These are phyloP conservation scores for Eristalinus aeneus DNA, from an alignment of 2,888 invertebrate genomes.

Conservation along the genomic window DNA sequence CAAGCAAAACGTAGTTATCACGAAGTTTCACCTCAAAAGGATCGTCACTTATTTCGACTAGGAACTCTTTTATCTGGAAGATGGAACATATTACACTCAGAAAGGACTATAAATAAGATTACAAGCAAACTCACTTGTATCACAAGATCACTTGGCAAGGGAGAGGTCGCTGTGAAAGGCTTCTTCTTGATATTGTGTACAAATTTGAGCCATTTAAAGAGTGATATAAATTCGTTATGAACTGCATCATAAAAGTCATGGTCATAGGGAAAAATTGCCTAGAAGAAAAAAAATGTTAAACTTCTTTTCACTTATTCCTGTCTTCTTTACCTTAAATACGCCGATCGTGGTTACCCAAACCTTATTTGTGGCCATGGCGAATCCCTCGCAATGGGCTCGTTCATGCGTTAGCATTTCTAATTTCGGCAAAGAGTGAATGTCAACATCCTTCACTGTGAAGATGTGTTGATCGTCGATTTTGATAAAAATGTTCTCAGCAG, in stretches of 20 bases:
- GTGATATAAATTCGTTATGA: slow-evolving; percentile 93
- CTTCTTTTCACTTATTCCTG: too few relatives aligned
- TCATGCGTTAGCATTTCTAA: slow-evolving; percentile 86
- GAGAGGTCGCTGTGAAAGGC: slow-evolving; percentile 86
- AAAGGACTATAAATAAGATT: background rate
- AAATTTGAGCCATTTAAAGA: slow-evolving; percentile 96
- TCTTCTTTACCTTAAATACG: slow-evolving; percentile 76
- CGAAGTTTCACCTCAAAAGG: slow-evolving; percentile 98
- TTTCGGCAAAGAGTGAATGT: slow-evolving; percentile 83
- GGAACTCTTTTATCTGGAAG: slow-evolving; percentile 89
- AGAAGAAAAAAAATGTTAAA: slow-evolving; percentile 16
- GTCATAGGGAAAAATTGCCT: slow-evolving; percentile 91
- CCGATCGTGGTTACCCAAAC: slow-evolving; percentile 82
- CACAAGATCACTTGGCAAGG: slow-evolving; percentile 92
- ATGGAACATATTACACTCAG: background rate
- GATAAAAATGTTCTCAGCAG: slow-evolving; percentile 80
- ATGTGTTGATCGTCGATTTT: slow-evolving; percentile 87
- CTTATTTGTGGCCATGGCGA: slow-evolving; percentile 86
- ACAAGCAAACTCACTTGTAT: slow-evolving; percentile 86
- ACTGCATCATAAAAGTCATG: slow-evolving; percentile 94
- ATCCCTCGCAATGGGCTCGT: slow-evolving; percentile 88
- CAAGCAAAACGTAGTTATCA: slow-evolving; percentile 96
- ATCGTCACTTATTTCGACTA: slow-evolving; percentile 97
- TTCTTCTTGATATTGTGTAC: slow-evolving; percentile 88
- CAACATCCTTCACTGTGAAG: slow-evolving; percentile 86